Base-by-base conservation (phyloP, 1,140 invertebrate genomes). In the Microplitis demolitor region DNA sequence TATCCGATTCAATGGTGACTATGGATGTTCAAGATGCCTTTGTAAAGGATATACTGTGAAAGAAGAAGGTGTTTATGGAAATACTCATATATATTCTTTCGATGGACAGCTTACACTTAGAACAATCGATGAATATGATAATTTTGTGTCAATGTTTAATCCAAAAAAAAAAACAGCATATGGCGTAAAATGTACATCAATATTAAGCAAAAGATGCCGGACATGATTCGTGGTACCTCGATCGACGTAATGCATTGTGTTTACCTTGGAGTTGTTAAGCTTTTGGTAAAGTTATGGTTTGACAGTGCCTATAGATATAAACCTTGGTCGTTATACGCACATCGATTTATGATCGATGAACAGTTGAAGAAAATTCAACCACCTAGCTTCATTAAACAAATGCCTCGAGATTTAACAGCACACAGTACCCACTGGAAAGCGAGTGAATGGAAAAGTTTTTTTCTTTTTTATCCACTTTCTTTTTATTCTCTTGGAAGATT, bases 181-280 rank as follows among this genome's bases (percentile, higher is more conserved):
- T 39, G 69, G 71, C 2, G 69, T 76, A 5, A 76, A 76, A 60
- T 71, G 74, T 62, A 68, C 71, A 33, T 64, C 74, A 24, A 62
- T 69, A 5, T 16, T 73, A 8, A 8, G 37, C 1, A 4, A 6
- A 51, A 35, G 5, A 50, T 69, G 4, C 64, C 56, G 39, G 60
- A 51, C n/a, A 71, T 56, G 13, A 58, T 64, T 56, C 64, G 62
- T 31, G 37, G 39, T 11, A 60, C 56, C 24, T 16, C 56, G 4
- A 69, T 69, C 60, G 54, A 69, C 5, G 53, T 45, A 3, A 69
- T 69, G 68, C 68, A 70, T 33, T 51, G 39, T 16, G 37, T 70
- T 24, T 70, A 62, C 33, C 34, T 50, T 3, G 69, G 69, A 24
- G 58, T 70, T 4, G 31, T 34, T 5, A 70, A 62, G 13, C 24